Evolutionary conservation across 2,888 invertebrate genomes (phyloP).

Genomic region (Andrena marginata): DNA sequence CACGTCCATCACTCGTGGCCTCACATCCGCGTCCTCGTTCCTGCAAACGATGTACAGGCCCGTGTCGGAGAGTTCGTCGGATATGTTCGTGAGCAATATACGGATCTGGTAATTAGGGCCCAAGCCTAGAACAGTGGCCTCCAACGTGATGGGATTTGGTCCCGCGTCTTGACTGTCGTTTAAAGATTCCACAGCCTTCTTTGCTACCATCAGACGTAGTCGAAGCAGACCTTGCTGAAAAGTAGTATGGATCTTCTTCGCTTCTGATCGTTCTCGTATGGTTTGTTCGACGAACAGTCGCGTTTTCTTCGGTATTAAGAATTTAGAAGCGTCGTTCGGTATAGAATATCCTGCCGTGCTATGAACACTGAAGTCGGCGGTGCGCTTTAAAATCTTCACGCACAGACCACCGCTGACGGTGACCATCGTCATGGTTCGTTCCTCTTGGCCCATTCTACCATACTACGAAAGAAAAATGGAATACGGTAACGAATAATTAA

Average conservation of each 20-base stretch:
- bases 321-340: constrained; percentile 81
- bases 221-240: constrained; percentile 96
- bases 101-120: constrained; percentile 81
- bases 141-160: constrained; percentile 78
- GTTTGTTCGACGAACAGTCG: constrained; percentile 98
- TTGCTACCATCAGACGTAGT: constrained; percentile 91
- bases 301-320: constrained; percentile 96
- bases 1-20: constrained; percentile 75
- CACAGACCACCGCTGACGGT: constrained; percentile 93
- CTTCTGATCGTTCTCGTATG: constrained; percentile 94
- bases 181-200: constrained; percentile 91
- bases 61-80: constrained; percentile 73
- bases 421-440: constrained; percentile 94
- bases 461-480: constrained; percentile 65
- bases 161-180: constrained; percentile 90
- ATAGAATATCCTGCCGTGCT: constrained; percentile 70
- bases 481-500: too few relatives aligned
- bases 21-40: constrained; percentile 75
- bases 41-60: constrained; percentile 79
- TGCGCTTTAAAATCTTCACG: constrained; percentile 96
- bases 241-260: constrained; percentile 93
- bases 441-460: constrained; percentile 97
- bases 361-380: constrained; percentile 91
- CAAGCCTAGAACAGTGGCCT: constrained; percentile 80
- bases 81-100: constrained; percentile 77